These are phyloP conservation scores for Sprattus sprattus DNA, from an alignment of 2,113 vertebrate genomes.

Conservation along the genomic window DNA sequence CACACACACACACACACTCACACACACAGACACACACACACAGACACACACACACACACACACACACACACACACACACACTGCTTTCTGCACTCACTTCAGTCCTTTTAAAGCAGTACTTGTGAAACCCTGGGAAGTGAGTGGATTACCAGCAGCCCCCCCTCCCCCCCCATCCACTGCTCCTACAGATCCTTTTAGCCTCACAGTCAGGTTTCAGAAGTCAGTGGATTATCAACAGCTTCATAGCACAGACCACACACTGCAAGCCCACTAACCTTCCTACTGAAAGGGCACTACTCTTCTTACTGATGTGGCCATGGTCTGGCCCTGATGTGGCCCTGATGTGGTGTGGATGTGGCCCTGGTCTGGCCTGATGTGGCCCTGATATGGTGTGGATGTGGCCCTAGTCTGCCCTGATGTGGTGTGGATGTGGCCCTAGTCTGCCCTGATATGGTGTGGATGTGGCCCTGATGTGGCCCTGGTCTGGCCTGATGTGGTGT, in stretches of 20 bases:
- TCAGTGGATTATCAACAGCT: background rate
- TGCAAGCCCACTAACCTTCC: background rate
- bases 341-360: background rate
- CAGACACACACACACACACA: background rate
- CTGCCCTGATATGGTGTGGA: background rate
- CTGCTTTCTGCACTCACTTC: background rate
- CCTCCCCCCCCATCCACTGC: background rate
- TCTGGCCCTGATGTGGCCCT: background rate
- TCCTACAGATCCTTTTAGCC: too few species aligned
- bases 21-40: background rate
- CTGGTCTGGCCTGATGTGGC: background rate
- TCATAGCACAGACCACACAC: background rate
- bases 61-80: background rate
- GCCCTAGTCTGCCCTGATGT: background rate
- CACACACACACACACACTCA: background rate
- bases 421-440: background rate
- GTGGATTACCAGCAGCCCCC: background rate
- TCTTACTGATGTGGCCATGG: background rate
- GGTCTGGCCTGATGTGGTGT: too few species aligned
- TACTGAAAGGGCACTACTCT: background rate
- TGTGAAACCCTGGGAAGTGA: background rate
- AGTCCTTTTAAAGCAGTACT: background rate
- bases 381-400: background rate
- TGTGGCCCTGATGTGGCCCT: background rate
- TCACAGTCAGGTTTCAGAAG: background rate